Conservation (phyloP, 2,888 invertebrate genomes). For the Eristalis arbustorum region DNA sequence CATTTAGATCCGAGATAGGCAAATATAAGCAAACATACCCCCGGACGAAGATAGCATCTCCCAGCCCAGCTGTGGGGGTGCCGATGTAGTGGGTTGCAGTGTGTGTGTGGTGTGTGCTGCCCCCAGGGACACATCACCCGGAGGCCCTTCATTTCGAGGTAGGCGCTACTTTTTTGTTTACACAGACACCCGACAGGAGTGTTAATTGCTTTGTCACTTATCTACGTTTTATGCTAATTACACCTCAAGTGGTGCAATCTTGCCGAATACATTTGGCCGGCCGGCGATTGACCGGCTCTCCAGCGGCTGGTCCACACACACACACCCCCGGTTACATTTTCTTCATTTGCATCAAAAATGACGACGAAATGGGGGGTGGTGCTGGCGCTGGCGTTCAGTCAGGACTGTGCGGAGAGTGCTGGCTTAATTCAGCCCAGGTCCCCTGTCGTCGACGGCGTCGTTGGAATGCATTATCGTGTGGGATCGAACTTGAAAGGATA, state of each 20-base stretch:
- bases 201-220: conserved; percentile 66
- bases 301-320: not conserved
- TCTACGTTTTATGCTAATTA: conserved; percentile 64
- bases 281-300: not conserved
- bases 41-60: conserved; percentile 42
- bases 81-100: not conserved
- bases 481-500: conserved; percentile 64
- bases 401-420: conserved; percentile 11
- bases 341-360: conserved; percentile 54
- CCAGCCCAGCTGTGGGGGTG: conserved; percentile 6
- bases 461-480: conserved; percentile 57
- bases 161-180: conserved; percentile 58
- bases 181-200: conserved; percentile 53
- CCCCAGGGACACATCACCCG: not conserved
- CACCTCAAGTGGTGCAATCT: conserved; percentile 43
- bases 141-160: conserved; percentile 12
- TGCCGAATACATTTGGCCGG: conserved; percentile 14
- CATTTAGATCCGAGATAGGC: conserved; percentile 49
- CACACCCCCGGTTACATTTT: conserved; percentile 34
- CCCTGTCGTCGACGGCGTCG: conserved; percentile 25
- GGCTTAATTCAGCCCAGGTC: conserved; percentile 30
- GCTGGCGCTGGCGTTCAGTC: too few species aligned
- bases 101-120: not conserved
- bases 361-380: conserved; percentile 7
- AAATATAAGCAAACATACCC: conserved; percentile 50